Conservation (phyloP, 2,113 vertebrate genomes). For the Saccopteryx bilineata region DNA sequence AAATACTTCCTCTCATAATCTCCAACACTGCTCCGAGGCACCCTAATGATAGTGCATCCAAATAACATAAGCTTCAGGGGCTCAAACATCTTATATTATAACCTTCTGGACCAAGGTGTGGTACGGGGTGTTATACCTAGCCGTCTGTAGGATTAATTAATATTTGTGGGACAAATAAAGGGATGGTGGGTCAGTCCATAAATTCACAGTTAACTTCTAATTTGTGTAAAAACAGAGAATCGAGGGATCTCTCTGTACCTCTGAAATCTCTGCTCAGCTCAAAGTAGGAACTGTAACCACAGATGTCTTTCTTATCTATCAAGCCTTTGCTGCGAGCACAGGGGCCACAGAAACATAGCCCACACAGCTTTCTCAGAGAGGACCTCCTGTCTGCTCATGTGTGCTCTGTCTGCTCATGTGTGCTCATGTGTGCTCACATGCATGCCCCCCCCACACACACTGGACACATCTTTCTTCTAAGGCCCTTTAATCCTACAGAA, state of each 20-base stretch:
- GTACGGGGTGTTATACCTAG: rapidly evolving
- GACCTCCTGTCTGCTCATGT: too few species aligned
- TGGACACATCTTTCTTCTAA: background rate
- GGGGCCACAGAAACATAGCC: background rate
- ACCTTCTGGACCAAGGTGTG: background rate
- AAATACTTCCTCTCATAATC: background rate
- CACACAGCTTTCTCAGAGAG: background rate
- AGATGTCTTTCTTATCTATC: background rate
- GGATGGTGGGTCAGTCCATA: background rate
- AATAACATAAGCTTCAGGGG: background rate
- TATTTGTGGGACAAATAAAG: background rate
- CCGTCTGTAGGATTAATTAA: background rate
- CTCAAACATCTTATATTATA: background rate
- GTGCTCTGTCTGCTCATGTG: rapidly evolving
- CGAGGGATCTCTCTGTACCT: background rate
- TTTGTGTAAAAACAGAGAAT: background rate
- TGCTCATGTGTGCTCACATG: background rate
- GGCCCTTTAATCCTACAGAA: background rate
- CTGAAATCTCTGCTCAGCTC: background rate
- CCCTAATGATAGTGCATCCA: background rate
- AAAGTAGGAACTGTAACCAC: background rate
- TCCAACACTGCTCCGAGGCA: background rate
- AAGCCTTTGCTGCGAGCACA: background rate
- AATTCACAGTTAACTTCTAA: background rate
- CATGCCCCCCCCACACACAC: background rate